These are phyloP conservation scores for Scaptomyza graminum DNA, from an alignment of 1,140 invertebrate genomes.

Conservation along the genomic window DNA sequence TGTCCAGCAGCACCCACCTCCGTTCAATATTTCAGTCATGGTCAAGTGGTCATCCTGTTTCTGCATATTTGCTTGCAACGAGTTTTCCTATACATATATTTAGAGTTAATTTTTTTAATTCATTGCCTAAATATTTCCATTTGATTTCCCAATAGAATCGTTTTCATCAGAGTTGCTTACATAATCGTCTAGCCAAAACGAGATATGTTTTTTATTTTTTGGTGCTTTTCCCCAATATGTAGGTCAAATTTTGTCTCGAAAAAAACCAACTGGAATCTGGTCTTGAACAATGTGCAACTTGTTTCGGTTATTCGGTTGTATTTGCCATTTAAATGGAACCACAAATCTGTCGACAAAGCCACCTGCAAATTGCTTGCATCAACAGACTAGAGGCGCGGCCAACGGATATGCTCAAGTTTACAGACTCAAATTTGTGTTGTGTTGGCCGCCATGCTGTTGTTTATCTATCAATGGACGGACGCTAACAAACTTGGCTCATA, in stretches of 20 bases:
- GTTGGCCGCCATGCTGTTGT: slow-evolving; percentile 7
- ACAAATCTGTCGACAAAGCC: slow-evolving; percentile 37
- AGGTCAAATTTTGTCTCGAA: slow-evolving; percentile 39
- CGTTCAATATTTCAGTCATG: slow-evolving; percentile 60
- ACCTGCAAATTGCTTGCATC: slow-evolving; percentile 51
- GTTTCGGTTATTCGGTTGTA: slow-evolving; percentile 27
- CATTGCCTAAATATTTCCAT: slow-evolving; percentile 5
- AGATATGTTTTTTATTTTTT: slow-evolving; percentile 5
- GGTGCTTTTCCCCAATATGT: slow-evolving; percentile 7
- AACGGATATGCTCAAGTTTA: slow-evolving; percentile 7
- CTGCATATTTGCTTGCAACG: slow-evolving; percentile 33
- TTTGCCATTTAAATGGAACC: slow-evolving; percentile 33
- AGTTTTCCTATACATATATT: slow-evolving; percentile 2
- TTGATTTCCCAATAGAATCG: slow-evolving; percentile 34
- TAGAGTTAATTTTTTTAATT: neutral
- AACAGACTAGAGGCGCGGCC: slow-evolving; percentile 39
- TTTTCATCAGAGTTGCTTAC: slow-evolving; percentile 23
- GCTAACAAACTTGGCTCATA: slow-evolving; percentile 21
- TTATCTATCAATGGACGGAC: slow-evolving; percentile 33
- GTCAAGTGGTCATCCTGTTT: slow-evolving; percentile 57
- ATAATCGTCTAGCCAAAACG: slow-evolving; percentile 7
- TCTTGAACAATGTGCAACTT: slow-evolving; percentile 34
- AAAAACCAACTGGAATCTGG: slow-evolving; percentile 28
- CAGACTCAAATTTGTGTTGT: neutral
- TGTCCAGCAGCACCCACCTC: slow-evolving; percentile 13